Evolutionary conservation across 92 coral and sea anemone species (phyloP).

Genomic region (Plumapathes pennacea): DNA sequence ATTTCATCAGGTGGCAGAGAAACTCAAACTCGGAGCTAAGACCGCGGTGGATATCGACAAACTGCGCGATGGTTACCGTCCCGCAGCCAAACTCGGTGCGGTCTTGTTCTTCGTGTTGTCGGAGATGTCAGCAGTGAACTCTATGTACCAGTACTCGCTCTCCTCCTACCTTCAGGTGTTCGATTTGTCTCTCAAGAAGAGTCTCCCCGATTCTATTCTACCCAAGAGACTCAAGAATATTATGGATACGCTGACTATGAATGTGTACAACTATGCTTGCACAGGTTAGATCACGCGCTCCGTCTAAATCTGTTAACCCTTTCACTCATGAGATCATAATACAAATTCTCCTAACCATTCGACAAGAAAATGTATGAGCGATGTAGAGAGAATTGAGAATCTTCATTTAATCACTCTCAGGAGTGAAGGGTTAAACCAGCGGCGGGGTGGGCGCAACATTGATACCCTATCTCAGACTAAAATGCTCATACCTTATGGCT

Average conservation of each 20-base stretch:
- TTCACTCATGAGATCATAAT: no score
- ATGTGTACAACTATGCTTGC: conserved; percentile 98
- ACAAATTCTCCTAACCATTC: no score
- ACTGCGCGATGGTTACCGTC: conserved; percentile 99
- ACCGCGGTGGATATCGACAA: conserved; percentile 98
- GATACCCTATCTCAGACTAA: no score
- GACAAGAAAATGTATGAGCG: no score
- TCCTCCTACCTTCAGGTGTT: conserved; percentile 94
- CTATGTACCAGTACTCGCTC: conserved; percentile 97
- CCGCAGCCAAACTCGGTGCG: conserved; percentile 98
- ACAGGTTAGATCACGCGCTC: conserved; percentile 61
- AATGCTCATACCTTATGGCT: no score
- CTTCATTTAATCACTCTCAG: no score
- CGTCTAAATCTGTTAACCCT: no score
- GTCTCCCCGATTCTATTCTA: conserved; percentile 90
- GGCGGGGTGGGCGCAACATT: no score
- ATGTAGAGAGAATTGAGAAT: no score
- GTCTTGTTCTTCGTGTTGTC: conserved; percentile 98
- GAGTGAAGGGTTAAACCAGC: no score
- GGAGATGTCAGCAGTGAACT: conserved; percentile 97
- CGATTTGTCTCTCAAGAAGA: conserved; percentile 91
- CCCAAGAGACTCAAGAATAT: conserved; percentile 95
- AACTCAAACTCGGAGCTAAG: conserved; percentile 97
- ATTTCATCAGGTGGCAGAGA: conserved; percentile 77
- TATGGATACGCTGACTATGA: conserved; percentile 92